Percentiles rank a stretch among this genome's conserved stretches.
These are phyloP conservation scores for Axea sp. DNA, from an alignment of 2,888 invertebrate species.

Conservation along the genomic window DNA sequence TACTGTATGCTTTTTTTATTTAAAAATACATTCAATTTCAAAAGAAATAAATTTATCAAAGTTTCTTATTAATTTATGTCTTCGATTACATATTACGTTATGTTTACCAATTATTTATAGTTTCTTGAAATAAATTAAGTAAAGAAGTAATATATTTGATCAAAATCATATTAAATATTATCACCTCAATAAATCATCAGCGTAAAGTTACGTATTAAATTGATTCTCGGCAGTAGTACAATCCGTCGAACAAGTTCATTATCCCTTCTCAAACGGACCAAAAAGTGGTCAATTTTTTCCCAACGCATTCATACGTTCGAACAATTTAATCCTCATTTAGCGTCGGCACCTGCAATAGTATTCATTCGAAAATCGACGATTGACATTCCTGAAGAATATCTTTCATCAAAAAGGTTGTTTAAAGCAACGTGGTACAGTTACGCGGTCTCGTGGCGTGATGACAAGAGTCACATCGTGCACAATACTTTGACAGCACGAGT, in stretches of 20 bases:
- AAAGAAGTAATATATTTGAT: too few species aligned
- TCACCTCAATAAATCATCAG: neutral
- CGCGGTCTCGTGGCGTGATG: slow-evolving; percentile 47
- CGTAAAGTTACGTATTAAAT: neutral
- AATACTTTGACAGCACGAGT: slow-evolving; percentile 33
- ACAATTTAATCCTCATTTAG: slow-evolving; percentile 31
- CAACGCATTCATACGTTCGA: neutral
- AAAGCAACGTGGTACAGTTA: slow-evolving; percentile 52
- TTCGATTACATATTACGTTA: too few species aligned
- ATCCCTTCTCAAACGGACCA: slow-evolving; percentile 12
- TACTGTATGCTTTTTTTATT: too few species aligned
- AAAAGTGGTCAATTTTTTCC: slow-evolving; percentile 19
- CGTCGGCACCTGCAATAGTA: slow-evolving; percentile 41
- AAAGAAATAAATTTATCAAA: too few species aligned
- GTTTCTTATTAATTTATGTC: too few species aligned
- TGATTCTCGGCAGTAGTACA: neutral
- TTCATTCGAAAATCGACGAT: slow-evolving; percentile 20
- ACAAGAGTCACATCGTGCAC: slow-evolving; percentile 42
- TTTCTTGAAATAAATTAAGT: too few species aligned
- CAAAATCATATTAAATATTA: slow-evolving; percentile 11
- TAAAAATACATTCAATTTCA: too few species aligned
- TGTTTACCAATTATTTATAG: too few species aligned
- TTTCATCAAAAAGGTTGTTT: slow-evolving; percentile 17
- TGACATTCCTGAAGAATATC: slow-evolving; percentile 38
- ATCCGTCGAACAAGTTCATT: slow-evolving; percentile 35